These are phyloP conservation scores for Brienomyrus brachyistius DNA, from an alignment of 2,113 vertebrate genomes.

Conservation along the genomic window DNA sequence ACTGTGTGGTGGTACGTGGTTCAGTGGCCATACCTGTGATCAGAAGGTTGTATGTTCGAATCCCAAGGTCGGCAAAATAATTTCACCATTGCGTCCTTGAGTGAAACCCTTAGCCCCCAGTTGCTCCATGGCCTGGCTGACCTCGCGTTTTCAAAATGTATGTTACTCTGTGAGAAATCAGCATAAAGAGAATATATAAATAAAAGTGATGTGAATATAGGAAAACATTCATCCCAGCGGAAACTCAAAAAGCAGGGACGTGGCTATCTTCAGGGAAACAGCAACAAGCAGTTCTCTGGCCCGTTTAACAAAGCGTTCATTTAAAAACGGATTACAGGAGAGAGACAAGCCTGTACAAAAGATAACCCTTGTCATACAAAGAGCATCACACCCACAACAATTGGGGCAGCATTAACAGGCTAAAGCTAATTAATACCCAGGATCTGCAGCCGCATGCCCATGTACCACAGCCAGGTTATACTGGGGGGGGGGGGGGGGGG, in stretches of 20 bases:
- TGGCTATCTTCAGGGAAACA: neutral
- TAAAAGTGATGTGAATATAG: neutral
- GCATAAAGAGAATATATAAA: neutral
- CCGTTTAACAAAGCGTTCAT: neutral
- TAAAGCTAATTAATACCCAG: neutral
- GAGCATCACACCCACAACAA: neutral
- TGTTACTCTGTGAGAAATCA: neutral
- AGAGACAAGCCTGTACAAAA: neutral
- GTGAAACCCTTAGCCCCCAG: neutral
- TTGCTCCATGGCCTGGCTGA: neutral
- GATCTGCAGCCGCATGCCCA: neutral
- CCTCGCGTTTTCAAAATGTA: neutral
- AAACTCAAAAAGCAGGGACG: neutral
- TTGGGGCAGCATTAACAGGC: neutral
- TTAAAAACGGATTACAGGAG: neutral
- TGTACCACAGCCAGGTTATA: neutral
- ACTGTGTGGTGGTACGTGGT: neutral
- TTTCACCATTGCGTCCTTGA: neutral
- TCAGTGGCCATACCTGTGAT: neutral
- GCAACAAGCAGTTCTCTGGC: neutral
- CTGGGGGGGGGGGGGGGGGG: neutral
- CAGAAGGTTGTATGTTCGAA: neutral
- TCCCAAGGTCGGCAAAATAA: neutral
- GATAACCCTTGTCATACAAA: neutral
- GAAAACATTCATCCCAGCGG: neutral